These are phyloP conservation scores for Epinephelus awoara DNA, from an alignment of 2,797 vertebrate genomes.

Conservation along the genomic window DNA sequence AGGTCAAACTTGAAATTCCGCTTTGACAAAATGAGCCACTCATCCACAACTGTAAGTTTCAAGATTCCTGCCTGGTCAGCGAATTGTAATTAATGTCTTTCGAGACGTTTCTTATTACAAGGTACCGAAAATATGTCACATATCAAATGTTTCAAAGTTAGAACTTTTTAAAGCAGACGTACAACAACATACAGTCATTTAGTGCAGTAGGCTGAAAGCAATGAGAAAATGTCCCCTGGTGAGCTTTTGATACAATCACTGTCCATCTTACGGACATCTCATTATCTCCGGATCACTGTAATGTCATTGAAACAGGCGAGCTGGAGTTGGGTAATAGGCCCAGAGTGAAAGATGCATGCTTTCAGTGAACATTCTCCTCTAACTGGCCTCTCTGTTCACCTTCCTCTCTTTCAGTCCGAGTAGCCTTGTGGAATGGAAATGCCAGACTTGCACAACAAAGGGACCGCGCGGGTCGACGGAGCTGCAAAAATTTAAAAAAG, in stretches of 20 bases:
- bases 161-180: neutral
- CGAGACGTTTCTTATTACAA: neutral
- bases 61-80: neutral
- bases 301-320: neutral
- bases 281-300: conserved; percentile 18
- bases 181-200: neutral
- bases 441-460: conserved; percentile 54
- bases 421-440: conserved; percentile 56
- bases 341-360: neutral
- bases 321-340: conserved; percentile 16
- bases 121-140: neutral
- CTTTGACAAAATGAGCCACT: conserved; percentile 96
- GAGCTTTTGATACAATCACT: conserved; percentile 7
- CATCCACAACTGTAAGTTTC: conserved; percentile 86
- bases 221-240: neutral
- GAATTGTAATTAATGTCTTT: neutral
- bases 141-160: neutral
- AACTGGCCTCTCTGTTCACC: conserved; percentile 26
- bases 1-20: conserved; percentile 97
- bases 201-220: neutral
- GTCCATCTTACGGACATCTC: conserved; percentile 6
- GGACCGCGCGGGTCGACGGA: conserved; percentile 30
- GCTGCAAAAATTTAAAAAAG: conserved; percentile 36
- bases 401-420: conserved; percentile 77
- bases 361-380: conserved; percentile 3